A percentile compares a stretch with the other conserved stretches of the same genome.
These are phyloP conservation scores for Psix sp. DNA, from an alignment of 1,140 invertebrate genomes.

Conservation along the genomic window DNA sequence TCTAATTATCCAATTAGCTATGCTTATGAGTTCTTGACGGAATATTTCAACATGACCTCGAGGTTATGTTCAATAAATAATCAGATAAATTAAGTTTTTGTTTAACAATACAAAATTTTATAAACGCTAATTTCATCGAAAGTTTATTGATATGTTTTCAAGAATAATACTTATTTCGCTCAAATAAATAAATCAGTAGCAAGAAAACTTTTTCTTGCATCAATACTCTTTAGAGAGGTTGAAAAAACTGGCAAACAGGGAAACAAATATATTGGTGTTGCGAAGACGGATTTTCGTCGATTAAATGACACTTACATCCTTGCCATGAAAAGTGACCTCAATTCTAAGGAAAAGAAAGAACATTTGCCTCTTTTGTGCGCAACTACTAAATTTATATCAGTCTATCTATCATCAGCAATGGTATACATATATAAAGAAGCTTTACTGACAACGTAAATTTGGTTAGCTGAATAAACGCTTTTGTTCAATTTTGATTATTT, in stretches of 20 bases:
- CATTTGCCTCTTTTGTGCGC: constrained; percentile 17
- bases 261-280: constrained; percentile 10
- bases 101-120: no score
- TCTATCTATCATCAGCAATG: constrained; percentile 16
- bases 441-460: constrained; percentile 11
- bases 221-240: neutral
- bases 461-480: constrained; percentile 8
- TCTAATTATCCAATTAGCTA: no score
- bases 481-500: neutral
- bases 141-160: no score
- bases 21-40: no score
- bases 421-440: constrained; percentile 19
- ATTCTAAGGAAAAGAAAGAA: constrained; percentile 9
- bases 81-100: no score
- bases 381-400: constrained; percentile 7
- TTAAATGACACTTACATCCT: constrained; percentile 24
- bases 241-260: constrained; percentile 18
- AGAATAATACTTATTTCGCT: no score
- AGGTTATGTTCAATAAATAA: no score
- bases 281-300: constrained; percentile 16
- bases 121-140: no score
- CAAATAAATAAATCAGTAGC: no score
- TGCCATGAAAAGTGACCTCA: constrained; percentile 21
- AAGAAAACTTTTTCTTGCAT: constrained; percentile 5
- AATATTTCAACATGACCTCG: no score